A percentile compares a stretch with the other conserved stretches of the same genome.
These are phyloP conservation scores for Kradibia gibbosae DNA, from an alignment of 1,140 invertebrate genomes.

Conservation along the genomic window DNA sequence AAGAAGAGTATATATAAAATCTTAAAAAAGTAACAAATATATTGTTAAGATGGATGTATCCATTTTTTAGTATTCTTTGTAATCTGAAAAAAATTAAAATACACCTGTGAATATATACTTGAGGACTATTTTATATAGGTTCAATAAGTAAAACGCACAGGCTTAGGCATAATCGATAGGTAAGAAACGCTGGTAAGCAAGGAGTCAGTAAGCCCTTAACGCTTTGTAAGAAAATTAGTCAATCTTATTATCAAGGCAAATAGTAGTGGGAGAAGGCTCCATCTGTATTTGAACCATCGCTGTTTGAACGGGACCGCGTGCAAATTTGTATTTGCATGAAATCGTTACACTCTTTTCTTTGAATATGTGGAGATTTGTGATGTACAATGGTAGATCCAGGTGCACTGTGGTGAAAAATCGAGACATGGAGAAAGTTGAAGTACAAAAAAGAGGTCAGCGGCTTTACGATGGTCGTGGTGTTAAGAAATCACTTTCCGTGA, in stretches of 20 bases:
- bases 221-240: conserved; percentile 69
- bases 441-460: neutral
- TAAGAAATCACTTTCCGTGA: neutral
- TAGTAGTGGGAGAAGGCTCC: conserved; percentile 63
- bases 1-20: too few relatives aligned
- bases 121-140: too few relatives aligned
- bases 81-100: too few relatives aligned
- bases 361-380: conserved; percentile 48
- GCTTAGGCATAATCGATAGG: too few relatives aligned
- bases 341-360: conserved; percentile 60
- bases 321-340: conserved; percentile 73
- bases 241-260: conserved; percentile 70
- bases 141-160: too few relatives aligned
- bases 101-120: too few relatives aligned
- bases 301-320: conserved; percentile 69
- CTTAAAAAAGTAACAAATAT: too few relatives aligned
- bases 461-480: neutral
- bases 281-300: conserved; percentile 71
- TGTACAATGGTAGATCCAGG: neutral
- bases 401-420: neutral
- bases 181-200: neutral
- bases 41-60: too few relatives aligned
- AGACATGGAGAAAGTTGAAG: neutral
- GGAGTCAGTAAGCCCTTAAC: conserved; percentile 49
- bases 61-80: too few relatives aligned